phyloP scores from a whole-genome alignment of 2,113 vertebrate genomes.

The Mustelus asterias region DNA sequence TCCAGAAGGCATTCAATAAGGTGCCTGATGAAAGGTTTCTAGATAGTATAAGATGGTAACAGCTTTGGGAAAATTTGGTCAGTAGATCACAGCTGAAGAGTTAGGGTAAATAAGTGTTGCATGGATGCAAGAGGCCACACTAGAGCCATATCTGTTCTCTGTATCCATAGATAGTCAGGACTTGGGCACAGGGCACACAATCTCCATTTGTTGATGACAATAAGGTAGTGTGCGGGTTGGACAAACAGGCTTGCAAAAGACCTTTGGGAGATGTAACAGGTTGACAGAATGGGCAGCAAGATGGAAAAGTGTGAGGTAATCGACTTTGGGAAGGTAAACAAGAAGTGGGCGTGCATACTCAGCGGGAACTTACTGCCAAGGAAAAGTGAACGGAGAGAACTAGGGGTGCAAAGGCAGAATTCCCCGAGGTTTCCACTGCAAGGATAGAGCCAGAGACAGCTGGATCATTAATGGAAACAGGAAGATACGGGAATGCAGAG shows the following conservation, averaged over 20 bases:
- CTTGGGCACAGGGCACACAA: not conserved
- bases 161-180: not conserved
- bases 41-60: not conserved
- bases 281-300: not conserved
- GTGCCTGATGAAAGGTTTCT: not conserved
- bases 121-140: not conserved
- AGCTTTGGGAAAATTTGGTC: not conserved
- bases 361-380: not conserved
- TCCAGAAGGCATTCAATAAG: not conserved
- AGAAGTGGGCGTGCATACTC: not conserved
- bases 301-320: constrained; percentile 1
- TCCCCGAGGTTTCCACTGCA: not conserved
- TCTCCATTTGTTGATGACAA: not conserved
- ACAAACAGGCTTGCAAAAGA: not conserved
- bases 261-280: not conserved
- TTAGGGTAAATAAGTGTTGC: not conserved
- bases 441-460: not conserved
- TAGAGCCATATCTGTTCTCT: not conserved
- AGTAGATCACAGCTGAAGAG: not conserved
- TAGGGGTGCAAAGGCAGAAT: not conserved
- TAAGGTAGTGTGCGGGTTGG: not conserved
- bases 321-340: not conserved
- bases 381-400: not conserved
- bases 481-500: too few relatives aligned
- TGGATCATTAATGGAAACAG: too few relatives aligned